Evolutionary conservation across 2,113 vertebrate species (phyloP), one percentile per base, ranked within the genome.

Genomic region (Periophthalmodon schlosseri): DNA sequence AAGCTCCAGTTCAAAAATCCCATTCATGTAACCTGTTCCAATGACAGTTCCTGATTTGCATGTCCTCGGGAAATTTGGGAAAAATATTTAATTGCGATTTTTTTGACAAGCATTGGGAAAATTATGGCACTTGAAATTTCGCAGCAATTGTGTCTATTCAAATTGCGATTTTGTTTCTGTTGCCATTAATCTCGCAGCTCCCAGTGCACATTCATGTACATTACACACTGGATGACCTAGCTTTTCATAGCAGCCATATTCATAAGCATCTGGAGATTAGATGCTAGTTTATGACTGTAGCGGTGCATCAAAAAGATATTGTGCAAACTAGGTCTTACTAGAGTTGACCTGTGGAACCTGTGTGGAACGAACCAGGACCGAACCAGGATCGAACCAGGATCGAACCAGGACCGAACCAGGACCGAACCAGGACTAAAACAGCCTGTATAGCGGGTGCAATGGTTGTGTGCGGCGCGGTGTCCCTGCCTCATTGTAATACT

Each of bases 401-500:
- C n/a, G 21, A 24, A 24, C 9, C 39, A 44, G 39, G 9, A 44
- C 39, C 4, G 1, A 13, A 57, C 0, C 39, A 44, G 39, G 39
- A 44, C 39, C 9, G 9, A 44, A 44, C 1, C 8, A 44, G 39
- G 39, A 9, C 8, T 10, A 44, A 44, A 44, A 10, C 8, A 23
- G n/a, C 2, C 56, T 5, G 39, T 44, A 44, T 44, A 44, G 10
- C 3, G 4, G 50, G 16, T 16, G 15, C 16, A 3, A 12, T 16
- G 71, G 46, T 75, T 64, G 67, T 66, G 36, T 78, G 76, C 8
- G 13, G 69, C 79, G 80, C 54, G 28, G 33, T 65, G 60, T 69
- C 87, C 83, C 80, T 83, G 60, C 60, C 74, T 88, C 80, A 73
- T 85, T 89, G 89, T 91, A 94, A 92, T 89, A 92, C 88, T 94